phyloP scores from a whole-genome alignment of 53 echinoderm and acorn worm species.

The Pentamera pediparva region DNA sequence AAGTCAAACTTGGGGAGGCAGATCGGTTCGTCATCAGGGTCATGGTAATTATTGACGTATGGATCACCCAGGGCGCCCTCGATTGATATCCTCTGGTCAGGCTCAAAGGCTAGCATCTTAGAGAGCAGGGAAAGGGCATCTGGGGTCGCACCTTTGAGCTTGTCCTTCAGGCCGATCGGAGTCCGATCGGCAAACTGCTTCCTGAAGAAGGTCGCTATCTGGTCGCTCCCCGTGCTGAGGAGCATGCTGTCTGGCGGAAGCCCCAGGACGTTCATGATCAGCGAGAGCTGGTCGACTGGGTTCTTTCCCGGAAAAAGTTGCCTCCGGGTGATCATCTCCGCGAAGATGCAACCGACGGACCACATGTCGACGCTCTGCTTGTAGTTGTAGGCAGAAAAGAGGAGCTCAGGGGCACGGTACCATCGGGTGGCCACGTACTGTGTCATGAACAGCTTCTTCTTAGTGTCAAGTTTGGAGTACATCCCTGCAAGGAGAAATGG shows the following conservation, averaged over 20 bases:
- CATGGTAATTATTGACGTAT: constrained; percentile 76
- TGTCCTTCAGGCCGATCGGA: constrained; percentile 49
- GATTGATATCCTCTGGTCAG: constrained; percentile 67
- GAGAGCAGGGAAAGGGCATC: constrained; percentile 69
- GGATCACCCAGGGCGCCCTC: constrained; percentile 79
- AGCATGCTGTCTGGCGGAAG: constrained; percentile 88
- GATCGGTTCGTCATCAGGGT: constrained; percentile 79
- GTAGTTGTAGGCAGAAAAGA: constrained; percentile 80
- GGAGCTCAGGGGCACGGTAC: constrained; percentile 95
- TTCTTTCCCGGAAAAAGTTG: constrained; percentile 97
- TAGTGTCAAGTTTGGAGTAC: constrained; percentile 39
- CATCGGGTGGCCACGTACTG: constrained; percentile 96
- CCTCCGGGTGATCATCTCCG: constrained; percentile 85
- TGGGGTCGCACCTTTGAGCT: constrained; percentile 48
- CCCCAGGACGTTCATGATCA: constrained; percentile 79
- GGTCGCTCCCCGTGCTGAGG: constrained; percentile 69
- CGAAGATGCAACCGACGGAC: constrained; percentile 97
- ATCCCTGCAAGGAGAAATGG: too few relatives aligned
- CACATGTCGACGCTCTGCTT: constrained; percentile 89
- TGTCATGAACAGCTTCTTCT: constrained; percentile 86
- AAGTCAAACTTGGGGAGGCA: constrained; percentile 93
- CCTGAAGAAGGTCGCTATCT: constrained; percentile 81
- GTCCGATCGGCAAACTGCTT: constrained; percentile 66
- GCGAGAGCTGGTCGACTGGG: constrained; percentile 77
- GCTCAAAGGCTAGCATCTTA: constrained; percentile 85